Evolutionary conservation across 2,797 vertebrate species (phyloP), one percentile per base, ranked within the genome.

Genomic region (Fundulus diaphanus): DNA sequence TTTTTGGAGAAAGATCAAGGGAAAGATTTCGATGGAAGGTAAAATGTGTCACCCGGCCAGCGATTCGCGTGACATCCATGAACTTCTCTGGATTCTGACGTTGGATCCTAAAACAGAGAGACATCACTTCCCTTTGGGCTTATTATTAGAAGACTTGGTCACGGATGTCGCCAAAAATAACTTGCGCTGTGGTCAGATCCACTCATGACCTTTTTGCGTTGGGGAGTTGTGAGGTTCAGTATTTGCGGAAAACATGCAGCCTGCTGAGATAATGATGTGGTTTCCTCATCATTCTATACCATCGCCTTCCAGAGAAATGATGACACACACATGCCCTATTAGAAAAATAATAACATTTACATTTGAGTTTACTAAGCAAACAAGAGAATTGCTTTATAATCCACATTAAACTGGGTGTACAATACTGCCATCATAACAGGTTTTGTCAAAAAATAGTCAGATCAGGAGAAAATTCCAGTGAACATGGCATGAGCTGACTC

Each of bases 111-210:
- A 78, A 82, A 83, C 49, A 63, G 71, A 83, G 81, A 67, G 8
- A 74, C 46, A 59, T 74, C 81, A 88, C 90, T 90, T 92, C 90
- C 89, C 76, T 85, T 68, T 44, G 4, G 1, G 6, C 4, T 56
- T 89, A 92, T 92, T 89, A 83, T 85, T 85, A 86, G 86, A 57
- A 8, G 16, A 13, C 15, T 7, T 4, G 1, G 75, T 92, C 77
- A 82, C 68, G 73, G 71, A 83, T 66, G 73, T 69, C 5, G 29
- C 74, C 68, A 18, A 56, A 84, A 91, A 91, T 90, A 90, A 42
- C 31, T 1, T 0, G 1, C 3, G 52, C 37, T 77, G 22, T 57
- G 83, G 77, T 83, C 81, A 82, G 65, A 73, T 73, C 52, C 73
- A 69, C 83, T 70, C 83, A 56, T 89, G 85, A 87, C 79, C 72